Conservation (phyloP, 2,113 vertebrate genomes). For the Anarrhichthys ocellatus region DNA sequence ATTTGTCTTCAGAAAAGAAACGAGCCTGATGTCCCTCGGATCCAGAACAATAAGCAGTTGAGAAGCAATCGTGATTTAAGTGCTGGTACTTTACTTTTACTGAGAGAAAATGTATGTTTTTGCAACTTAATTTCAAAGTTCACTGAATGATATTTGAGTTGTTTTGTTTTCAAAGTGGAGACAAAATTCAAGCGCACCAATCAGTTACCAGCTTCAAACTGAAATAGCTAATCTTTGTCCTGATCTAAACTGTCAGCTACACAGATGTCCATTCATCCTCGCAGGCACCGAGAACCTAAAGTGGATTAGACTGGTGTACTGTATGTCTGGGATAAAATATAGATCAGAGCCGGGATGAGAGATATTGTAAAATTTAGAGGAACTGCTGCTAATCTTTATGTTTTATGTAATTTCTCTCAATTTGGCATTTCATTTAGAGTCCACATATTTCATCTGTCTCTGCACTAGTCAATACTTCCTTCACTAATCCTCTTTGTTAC, state of each 20-base stretch:
- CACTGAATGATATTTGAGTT: background rate
- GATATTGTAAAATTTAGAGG: background rate
- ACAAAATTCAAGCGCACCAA: background rate
- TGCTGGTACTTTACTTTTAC: background rate
- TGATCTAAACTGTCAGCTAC: background rate
- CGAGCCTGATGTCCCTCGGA: background rate
- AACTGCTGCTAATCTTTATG: background rate
- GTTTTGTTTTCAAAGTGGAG: background rate
- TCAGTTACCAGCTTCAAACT: background rate
- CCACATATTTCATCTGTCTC: background rate
- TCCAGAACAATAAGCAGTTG: background rate
- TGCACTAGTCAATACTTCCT: background rate
- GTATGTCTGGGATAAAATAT: background rate
- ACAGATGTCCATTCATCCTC: background rate
- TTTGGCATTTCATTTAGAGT: background rate
- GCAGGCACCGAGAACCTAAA: background rate
- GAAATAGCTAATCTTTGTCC: background rate
- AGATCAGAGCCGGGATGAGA: background rate
- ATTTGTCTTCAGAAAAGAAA: background rate
- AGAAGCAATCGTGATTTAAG: background rate
- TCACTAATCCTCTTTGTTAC: background rate
- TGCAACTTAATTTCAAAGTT: background rate
- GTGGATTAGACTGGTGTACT: background rate
- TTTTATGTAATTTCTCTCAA: background rate
- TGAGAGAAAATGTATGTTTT: background rate